Percentiles rank a stretch among this genome's conserved stretches.
Conservation (phyloP, 2,797 vertebrate genomes). For the Peromyscus attwateri region DNA sequence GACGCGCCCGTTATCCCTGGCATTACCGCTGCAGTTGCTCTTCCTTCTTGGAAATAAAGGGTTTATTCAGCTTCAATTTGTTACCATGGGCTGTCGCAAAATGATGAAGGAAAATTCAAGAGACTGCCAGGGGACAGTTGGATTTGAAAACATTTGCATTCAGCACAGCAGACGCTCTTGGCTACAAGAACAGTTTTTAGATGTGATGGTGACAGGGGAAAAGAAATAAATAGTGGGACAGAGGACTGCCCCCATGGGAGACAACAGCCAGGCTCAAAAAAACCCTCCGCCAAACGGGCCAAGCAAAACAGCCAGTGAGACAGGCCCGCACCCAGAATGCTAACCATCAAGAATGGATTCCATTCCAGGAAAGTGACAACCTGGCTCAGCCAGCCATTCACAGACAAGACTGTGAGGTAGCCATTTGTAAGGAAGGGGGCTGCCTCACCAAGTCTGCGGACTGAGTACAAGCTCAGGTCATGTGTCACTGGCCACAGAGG, state of each 20-base stretch:
- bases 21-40: not conserved
- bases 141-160: not conserved
- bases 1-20: not conserved
- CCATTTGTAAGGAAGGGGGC: not conserved
- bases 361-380: not conserved
- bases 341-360: not conserved
- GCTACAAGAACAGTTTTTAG: not conserved
- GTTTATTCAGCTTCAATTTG: not conserved
- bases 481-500: not conserved
- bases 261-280: not conserved
- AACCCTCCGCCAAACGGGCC: not conserved
- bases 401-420: not conserved
- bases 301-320: not conserved
- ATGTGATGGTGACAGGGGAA: not conserved
- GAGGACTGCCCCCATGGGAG: not conserved
- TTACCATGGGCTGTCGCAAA: not conserved
- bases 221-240: not conserved
- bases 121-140: not conserved
- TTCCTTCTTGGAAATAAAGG: not conserved
- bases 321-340: not conserved
- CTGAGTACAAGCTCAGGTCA: not conserved
- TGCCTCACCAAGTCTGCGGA: not conserved
- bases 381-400: not conserved
- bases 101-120: conserved; percentile 36
- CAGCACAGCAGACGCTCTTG: not conserved